These are phyloP conservation scores for Meteorus sp. DNA, from an alignment of 1,140 invertebrate genomes.

Conservation along the genomic window DNA sequence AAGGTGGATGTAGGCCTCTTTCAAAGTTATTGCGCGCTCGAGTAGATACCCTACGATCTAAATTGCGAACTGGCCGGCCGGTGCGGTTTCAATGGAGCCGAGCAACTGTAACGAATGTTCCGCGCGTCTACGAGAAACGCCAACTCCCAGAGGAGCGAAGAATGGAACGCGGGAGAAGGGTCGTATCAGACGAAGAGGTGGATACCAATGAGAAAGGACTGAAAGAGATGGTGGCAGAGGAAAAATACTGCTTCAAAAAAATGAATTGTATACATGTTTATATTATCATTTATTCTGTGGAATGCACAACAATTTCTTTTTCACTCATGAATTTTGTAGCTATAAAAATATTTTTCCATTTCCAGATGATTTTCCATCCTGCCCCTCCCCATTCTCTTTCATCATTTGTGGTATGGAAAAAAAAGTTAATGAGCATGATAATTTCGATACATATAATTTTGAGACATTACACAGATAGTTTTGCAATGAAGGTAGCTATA, in stretches of 20 bases:
- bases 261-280: no score
- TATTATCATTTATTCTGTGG: no score
- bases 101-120: constrained; percentile 26
- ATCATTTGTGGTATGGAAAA: not conserved
- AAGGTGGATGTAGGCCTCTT: constrained; percentile 30
- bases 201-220: not conserved
- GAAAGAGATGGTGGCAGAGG: not conserved
- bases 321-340: no score
- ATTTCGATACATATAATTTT: not conserved
- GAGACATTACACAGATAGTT: constrained; percentile 8
- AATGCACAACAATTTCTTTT: no score
- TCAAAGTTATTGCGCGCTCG: constrained; percentile 43
- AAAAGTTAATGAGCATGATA: constrained; percentile 1
- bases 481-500: constrained; percentile 10
- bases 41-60: constrained; percentile 36
- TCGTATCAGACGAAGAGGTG: not conserved
- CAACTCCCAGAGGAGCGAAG: not conserved
- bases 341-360: no score
- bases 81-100: constrained; percentile 23
- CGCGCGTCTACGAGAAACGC: constrained; percentile 1
- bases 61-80: constrained; percentile 32
- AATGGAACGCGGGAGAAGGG: not conserved
- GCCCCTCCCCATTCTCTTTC: not conserved
- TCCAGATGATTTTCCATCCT: no score
- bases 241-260: no score